These are phyloP conservation scores for Aphidius colemani DNA, from an alignment of 2,888 invertebrate species.

Conservation along the genomic window DNA sequence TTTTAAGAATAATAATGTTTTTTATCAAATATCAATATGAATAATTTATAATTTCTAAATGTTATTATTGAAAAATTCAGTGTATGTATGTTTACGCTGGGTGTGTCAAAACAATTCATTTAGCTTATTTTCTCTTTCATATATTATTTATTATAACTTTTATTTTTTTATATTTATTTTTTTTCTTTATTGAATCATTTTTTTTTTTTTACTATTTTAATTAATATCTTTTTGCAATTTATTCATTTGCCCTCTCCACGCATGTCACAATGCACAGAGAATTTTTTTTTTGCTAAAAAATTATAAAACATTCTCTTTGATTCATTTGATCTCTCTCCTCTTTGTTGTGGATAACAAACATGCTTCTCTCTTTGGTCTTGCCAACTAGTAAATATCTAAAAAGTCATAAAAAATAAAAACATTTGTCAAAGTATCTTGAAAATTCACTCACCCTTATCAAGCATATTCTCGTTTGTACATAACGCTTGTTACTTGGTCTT, in stretches of 20 bases:
- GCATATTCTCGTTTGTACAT: no score
- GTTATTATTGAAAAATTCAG: not conserved
- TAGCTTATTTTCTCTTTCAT: not conserved
- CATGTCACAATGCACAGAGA: conserved; percentile 30
- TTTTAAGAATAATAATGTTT: no score
- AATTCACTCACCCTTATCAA: no score
- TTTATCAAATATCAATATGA: not conserved
- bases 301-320: not conserved
- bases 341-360: not conserved
- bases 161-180: not conserved
- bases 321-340: not conserved
- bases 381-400: no score
- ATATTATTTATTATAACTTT: not conserved
- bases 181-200: not conserved
- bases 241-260: conserved; percentile 44
- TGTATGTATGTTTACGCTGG: conserved; percentile 47
- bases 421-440: no score
- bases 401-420: no score
- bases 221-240: conserved; percentile 29
- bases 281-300: not conserved
- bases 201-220: not conserved
- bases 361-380: no score
- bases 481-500: no score
- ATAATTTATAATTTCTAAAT: not conserved
- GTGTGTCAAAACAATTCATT: conserved; percentile 49